Evolutionary conservation across 2,113 vertebrate species (phyloP).

Genomic region (Ochotona princeps): DNA sequence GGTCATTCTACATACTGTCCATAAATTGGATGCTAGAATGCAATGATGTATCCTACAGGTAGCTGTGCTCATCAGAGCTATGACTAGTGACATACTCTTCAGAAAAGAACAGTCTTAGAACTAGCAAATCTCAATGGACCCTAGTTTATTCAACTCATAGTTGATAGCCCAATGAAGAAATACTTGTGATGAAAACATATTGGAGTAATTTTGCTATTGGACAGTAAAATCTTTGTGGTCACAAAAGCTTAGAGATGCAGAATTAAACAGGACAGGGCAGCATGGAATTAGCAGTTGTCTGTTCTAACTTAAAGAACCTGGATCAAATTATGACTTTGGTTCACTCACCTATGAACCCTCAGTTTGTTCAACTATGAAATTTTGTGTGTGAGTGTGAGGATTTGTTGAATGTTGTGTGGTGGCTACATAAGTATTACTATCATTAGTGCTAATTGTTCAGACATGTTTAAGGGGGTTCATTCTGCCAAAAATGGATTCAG

Average conservation of each 20-base stretch:
- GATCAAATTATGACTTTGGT: neutral
- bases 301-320: neutral
- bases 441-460: neutral
- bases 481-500: neutral
- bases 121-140: neutral
- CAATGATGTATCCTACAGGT: neutral
- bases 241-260: neutral
- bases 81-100: neutral
- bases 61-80: neutral
- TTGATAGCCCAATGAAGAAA: neutral
- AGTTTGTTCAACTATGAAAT: neutral
- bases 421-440: neutral
- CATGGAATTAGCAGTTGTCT: neutral
- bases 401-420: neutral
- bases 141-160: neutral
- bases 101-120: neutral
- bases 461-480: neutral
- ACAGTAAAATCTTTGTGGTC: neutral
- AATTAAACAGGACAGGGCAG: neutral
- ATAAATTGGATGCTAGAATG: neutral
- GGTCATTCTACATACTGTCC: neutral
- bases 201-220: neutral
- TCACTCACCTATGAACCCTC: neutral
- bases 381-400: neutral
- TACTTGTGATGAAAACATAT: neutral